These are phyloP conservation scores for Pempheris klunzingeri DNA, from an alignment of 2,797 vertebrate species.

Conservation along the genomic window DNA sequence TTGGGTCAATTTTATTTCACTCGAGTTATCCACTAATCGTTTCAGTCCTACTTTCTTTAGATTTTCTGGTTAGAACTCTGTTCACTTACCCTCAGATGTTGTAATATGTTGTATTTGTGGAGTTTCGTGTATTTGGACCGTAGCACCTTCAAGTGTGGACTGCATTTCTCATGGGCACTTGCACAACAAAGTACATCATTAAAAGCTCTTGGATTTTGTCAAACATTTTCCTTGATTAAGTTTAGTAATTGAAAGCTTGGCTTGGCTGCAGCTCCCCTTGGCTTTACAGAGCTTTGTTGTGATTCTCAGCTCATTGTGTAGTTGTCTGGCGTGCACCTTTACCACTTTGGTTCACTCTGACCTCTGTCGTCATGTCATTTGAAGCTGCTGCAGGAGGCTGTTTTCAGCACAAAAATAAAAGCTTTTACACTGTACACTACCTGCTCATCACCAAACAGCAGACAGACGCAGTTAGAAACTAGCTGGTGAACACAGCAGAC, in stretches of 20 bases:
- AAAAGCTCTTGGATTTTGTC: neutral
- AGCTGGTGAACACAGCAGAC: too few species aligned
- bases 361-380: too few species aligned
- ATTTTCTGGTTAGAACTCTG: too few species aligned
- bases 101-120: neutral
- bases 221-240: neutral
- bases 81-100: neutral
- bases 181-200: neutral
- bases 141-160: neutral
- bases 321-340: neutral
- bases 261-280: neutral
- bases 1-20: too few species aligned
- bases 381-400: neutral
- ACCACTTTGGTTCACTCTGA: neutral
- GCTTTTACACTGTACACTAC: neutral
- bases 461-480: neutral
- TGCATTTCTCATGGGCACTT: neutral
- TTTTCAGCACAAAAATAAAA: neutral
- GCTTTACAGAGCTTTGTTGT: neutral
- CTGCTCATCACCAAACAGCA: neutral
- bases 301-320: neutral
- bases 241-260: neutral
- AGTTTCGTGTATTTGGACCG: neutral
- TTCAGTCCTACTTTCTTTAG: neutral
- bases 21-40: too few species aligned